Evolutionary conservation across 2,113 vertebrate species (phyloP).

Genomic region (Eulemur rufifrons): DNA sequence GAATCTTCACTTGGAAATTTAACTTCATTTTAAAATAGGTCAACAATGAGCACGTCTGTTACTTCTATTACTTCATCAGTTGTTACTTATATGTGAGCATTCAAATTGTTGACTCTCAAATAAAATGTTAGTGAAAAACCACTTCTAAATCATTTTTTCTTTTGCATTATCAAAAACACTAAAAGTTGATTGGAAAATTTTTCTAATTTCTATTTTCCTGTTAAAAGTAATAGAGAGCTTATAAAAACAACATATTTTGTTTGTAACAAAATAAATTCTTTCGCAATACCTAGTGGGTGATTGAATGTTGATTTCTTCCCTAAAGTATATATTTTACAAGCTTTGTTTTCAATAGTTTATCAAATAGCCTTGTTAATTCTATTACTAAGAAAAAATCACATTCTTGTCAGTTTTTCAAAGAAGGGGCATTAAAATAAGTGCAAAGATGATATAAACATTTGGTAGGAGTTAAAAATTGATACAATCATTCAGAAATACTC

Average conservation of each 20-base stretch:
- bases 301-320: constrained; percentile 19
- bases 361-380: constrained; percentile 4
- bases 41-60: constrained; percentile 47
- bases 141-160: constrained; percentile 38
- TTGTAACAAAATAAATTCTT: constrained; percentile 47
- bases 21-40: constrained; percentile 55
- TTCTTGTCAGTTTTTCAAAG: constrained; percentile 52
- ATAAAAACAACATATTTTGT: constrained; percentile 61
- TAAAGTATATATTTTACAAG: constrained; percentile 45
- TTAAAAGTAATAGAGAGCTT: constrained; percentile 51
- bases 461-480: constrained; percentile 55
- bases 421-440: constrained; percentile 42
- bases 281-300: background rate
- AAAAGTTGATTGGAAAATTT: constrained; percentile 35
- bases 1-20: constrained; percentile 38
- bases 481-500: constrained; percentile 63
- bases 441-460: constrained; percentile 49
- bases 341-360: constrained; percentile 44
- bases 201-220: constrained; percentile 7
- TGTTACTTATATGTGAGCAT: constrained; percentile 60
- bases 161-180: background rate
- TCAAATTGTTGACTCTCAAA: background rate
- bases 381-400: background rate
- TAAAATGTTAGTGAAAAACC: constrained; percentile 62
- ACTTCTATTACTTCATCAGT: constrained; percentile 57